Base-by-base conservation (phyloP, 2,888 invertebrate species). In the Oligia fasciuncula region DNA sequence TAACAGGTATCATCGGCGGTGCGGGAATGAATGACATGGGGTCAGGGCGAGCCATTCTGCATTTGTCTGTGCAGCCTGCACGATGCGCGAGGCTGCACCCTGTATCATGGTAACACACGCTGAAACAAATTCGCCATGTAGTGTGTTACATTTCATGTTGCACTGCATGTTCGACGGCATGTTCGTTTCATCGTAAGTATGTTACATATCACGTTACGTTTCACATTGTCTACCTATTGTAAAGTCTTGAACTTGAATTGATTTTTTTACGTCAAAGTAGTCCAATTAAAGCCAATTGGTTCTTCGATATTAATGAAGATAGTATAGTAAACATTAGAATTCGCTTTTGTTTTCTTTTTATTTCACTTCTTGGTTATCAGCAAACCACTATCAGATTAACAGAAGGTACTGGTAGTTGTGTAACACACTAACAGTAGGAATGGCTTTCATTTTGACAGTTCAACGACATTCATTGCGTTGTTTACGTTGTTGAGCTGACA, bases 21-120 rank as follows among this genome's bases (percentile, higher is more conserved):
- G 49, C 62, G 66, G 29, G 79, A 70, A 66, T 66, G 69, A 82
- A 80, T 79, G 81, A 79, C 85, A 70, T 17, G 54, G 65, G 85
- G 80, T 79, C 81, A 84, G 69, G 35, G 17, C 60, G 71, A n/a
- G n/a, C 54, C 68, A 60, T 23, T 49, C 71, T 40, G 46, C 40
- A 35, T 17, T n/a, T 65, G 49, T 8, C 19, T 6, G 17, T 62
- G 14, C 65, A 73, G 8, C 11, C 17, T 35, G 11, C 14, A 11
- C 79, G 73, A 69, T n/a, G 57, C 40, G 17, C 4, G 35, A 84
- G n/a, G 63, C 43, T 81, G 84, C 84, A 66, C 2, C 17, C 14
- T 65, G 14, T 8, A 54, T 23, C 69, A 23, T 49, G 13, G 23
- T 13, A 68, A 49, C 14, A 23, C 13, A 49, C 6, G 8, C 35